Base-by-base conservation (phyloP, 2,113 vertebrate genomes). In the Gadus chalcogrammus region DNA sequence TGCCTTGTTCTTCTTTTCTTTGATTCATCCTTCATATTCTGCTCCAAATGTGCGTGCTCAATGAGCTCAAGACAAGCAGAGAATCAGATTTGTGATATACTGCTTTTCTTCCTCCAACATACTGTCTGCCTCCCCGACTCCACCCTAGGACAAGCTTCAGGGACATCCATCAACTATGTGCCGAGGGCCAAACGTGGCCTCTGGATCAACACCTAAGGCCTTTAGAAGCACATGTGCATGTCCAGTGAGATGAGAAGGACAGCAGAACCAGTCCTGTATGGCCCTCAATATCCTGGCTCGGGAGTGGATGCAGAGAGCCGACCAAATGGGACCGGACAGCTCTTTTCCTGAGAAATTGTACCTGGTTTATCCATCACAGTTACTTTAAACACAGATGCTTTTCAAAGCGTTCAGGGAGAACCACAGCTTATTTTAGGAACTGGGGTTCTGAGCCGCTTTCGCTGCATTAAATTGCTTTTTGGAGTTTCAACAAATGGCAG, bases 261-360 rank as follows among this genome's bases (percentile, higher is more conserved):
- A 67, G 52, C 42, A 27, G 48, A 16, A 20, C 24, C 24, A 12
- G 35, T 22, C 22, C 13, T 13, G n/a, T 15, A 35, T 4, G 38
- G 69, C 13, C 28, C 52, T 75, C 53, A 2, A 71, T 15, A 53
- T 6, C 42, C 4, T 15, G 64, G 68, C 72, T 42, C 61, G 28
- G 53, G 64, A 70, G 69, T 55, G 58, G 61, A 66, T 65, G 38
- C 75, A 59, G 67, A 72, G 68, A 48, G 58, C 63, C 65, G 28
- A 64, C 15, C 22, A 48, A 48, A 9, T 48, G 8, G 31, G 20
- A 64, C 42, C 8, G 28, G 31, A 63, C 62, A n/a, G 42, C n/a
- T 17, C 15, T 48, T 48, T 48, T 20, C 42, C 42, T 11, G 42
- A 15, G 17, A 8, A 35, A 17, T 31, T 17, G 2, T 35, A 64